A percentile compares a stretch with the other conserved stretches of the same genome.
Conservation (phyloP, 2,797 vertebrate genomes). For the Sus cebifrons region DNA sequence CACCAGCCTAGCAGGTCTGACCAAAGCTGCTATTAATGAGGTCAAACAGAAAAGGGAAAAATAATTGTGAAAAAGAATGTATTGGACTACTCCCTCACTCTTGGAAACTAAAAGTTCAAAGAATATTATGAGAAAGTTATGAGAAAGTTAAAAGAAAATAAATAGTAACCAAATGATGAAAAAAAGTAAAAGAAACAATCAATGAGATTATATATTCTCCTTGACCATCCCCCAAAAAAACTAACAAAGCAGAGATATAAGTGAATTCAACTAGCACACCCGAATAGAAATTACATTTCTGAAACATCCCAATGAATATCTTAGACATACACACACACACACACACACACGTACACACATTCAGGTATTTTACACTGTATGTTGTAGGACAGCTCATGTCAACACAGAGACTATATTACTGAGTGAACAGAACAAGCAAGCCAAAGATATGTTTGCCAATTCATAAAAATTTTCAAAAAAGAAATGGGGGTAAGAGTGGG, state of each 20-base stretch:
- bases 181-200: constrained; percentile 19
- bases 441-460: neutral
- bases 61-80: neutral
- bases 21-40: neutral
- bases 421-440: neutral
- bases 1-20: neutral
- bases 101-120: constrained; percentile 44
- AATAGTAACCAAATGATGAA: neutral
- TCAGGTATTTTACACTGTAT: neutral
- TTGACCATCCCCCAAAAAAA: neutral
- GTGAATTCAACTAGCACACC: neutral
- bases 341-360: neutral
- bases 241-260: neutral
- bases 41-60: neutral
- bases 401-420: neutral
- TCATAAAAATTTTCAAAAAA: neutral
- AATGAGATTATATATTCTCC: neutral
- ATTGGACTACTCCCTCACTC: neutral
- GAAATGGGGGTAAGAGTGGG: neutral
- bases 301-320: neutral
- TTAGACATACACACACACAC: neutral
- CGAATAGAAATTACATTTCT: constrained; percentile 54
- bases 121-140: neutral
- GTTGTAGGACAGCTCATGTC: neutral
- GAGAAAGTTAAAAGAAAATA: constrained; percentile 60